Evolutionary conservation across 2,888 invertebrate species (phyloP), one percentile per base, ranked within the genome.

Genomic region (Hermaeophaga mercurialis): DNA sequence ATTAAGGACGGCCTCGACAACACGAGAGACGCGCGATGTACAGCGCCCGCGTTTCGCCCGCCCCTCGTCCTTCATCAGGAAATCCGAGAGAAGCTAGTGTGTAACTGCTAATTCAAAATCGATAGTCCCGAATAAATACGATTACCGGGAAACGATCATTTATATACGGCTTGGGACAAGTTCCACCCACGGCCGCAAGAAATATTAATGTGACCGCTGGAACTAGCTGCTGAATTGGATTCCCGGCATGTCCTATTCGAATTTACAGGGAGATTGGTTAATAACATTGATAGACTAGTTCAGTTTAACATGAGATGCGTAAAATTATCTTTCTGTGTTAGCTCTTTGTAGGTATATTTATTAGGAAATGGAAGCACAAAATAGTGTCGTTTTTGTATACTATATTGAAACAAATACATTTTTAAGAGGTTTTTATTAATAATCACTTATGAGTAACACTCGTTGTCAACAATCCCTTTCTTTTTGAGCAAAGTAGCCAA

Each of bases 131-230:
- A 58, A 54, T 61, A 61, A 59, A 59, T 59, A 54, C 58, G 61
- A 58, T 56, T 58, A 61, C 47, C 24, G 44, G 41, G 45, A 61
- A 59, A 58, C 56, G 58, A 61, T 61, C 56, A 52, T 59, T 61
- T 59, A 55, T 56, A 50, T 24, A 47, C 45, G 47, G 33, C 31
- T 38, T 24, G 41, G 24, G 50, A 49, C 52, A 33, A 49, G 24
- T 58, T 45, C 47, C 48, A 43, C 22, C 44, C 45, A 41, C 44
- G 36, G 48, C 48, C 58, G 24, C 49, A 45, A 54, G 54, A 58
- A 54, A 54, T 58, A 58, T 58, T 54, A 58, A 54, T 54, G 54
- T 54, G 12, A 39, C 54, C 31, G 31, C 19, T 18, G 12, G 11
- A 15, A 39, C 28, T 8, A 8, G 9, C 28, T 7, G 34, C 7